Percentiles rank a stretch among this genome's conserved stretches.
Evolutionary conservation across 2,113 vertebrate genomes (phyloP).

Genomic region (Melanocharis versteri): DNA sequence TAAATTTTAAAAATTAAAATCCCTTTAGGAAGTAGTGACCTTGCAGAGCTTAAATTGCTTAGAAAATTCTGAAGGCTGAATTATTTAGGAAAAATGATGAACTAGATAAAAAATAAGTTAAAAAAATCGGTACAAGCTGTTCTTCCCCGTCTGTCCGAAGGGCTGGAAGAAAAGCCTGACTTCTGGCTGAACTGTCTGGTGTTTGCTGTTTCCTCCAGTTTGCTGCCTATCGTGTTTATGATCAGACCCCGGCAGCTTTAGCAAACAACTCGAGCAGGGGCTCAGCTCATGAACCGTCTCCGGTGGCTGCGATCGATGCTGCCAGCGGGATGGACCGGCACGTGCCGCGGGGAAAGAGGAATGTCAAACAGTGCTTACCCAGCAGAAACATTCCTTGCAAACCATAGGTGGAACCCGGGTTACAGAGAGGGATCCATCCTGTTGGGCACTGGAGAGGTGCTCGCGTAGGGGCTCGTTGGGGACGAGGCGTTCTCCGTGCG

Average conservation of each 20-base stretch:
- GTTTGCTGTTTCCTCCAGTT: not conserved
- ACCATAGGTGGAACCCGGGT: rapidly evolving
- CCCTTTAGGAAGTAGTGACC: slow-evolving; percentile 30
- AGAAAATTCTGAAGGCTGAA: slow-evolving; percentile 7
- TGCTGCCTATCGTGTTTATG: not conserved
- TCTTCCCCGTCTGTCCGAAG: not conserved
- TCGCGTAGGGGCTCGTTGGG: rapidly evolving
- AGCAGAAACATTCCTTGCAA: not conserved
- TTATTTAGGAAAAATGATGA: not conserved
- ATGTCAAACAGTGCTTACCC: rapidly evolving
- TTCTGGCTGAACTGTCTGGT: not conserved
- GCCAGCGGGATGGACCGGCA: not conserved
- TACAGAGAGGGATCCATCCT: not conserved
- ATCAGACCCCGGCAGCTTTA: not conserved
- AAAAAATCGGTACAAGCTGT: not conserved
- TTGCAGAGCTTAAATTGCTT: not conserved
- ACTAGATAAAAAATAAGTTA: not conserved
- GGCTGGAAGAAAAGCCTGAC: not conserved
- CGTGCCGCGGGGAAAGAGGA: rapidly evolving
- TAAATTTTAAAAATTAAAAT: slow-evolving; percentile 58
- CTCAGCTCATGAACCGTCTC: not conserved
- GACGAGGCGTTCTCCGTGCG: not conserved
- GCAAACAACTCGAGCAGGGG: rapidly evolving
- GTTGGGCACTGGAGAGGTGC: not conserved
- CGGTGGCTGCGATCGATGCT: rapidly evolving